These are phyloP conservation scores for Falco punctatus DNA, from an alignment of 2,113 vertebrate genomes.

Conservation along the genomic window DNA sequence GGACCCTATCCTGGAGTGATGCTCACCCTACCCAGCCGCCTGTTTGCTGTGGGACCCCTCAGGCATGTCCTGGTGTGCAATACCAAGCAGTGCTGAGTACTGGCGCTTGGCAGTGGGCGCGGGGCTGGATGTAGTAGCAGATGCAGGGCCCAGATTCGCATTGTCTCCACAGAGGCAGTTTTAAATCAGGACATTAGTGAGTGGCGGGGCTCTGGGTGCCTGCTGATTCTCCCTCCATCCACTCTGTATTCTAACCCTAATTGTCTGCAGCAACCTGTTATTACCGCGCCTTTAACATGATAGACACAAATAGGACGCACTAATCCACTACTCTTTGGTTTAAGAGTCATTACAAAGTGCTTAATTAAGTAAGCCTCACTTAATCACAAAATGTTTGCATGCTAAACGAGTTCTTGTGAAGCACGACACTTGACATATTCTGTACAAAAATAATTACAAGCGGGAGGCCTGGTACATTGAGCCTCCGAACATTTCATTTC, in stretches of 20 bases:
- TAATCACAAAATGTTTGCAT: slow-evolving; percentile 84
- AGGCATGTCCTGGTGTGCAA: accelerated
- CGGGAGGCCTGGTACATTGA: slow-evolving; percentile 54
- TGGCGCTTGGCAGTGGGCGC: accelerated
- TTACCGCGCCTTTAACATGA: slow-evolving; percentile 47
- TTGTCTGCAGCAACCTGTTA: slow-evolving; percentile 27
- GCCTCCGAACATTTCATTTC: slow-evolving; percentile 54
- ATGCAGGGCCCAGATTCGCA: neutral
- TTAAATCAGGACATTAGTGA: neutral
- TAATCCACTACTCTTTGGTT: slow-evolving; percentile 77
- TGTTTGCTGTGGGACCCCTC: neutral
- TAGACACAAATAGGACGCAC: slow-evolving; percentile 59
- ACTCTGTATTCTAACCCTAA: slow-evolving; percentile 63
- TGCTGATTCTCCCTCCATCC: slow-evolving; percentile 22
- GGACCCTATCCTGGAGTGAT: accelerated
- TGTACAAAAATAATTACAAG: slow-evolving; percentile 73
- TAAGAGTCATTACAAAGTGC: slow-evolving; percentile 82
- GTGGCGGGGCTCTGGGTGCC: neutral
- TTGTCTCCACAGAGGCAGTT: neutral
- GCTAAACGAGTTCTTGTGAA: slow-evolving; percentile 75
- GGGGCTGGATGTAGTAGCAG: neutral
- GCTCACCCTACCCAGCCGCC: neutral
- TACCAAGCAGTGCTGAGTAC: accelerated
- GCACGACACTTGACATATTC: slow-evolving; percentile 76
- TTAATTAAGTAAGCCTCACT: slow-evolving; percentile 84